These are phyloP conservation scores for Pseudomyrmex cubaensis DNA, from an alignment of 1,140 invertebrate genomes.

Conservation along the genomic window DNA sequence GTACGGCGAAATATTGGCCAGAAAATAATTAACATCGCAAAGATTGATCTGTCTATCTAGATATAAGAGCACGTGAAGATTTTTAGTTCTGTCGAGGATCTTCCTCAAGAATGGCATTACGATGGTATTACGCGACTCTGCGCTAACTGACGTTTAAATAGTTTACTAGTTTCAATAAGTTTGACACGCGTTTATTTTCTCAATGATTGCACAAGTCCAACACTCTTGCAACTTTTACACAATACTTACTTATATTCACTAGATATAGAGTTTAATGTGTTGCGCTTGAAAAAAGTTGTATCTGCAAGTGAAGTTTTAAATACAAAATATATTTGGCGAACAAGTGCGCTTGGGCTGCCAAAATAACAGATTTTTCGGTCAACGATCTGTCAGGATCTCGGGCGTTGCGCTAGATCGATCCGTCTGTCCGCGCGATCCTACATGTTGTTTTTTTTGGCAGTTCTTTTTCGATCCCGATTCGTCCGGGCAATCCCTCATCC, in stretches of 20 bases:
- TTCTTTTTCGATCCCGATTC: slow-evolving; percentile 2
- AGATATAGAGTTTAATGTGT: neutral
- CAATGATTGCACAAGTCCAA: neutral
- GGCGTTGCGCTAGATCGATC: slow-evolving; percentile 28
- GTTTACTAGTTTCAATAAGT: neutral
- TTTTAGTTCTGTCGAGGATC: slow-evolving; percentile 26
- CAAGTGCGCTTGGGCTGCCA: neutral
- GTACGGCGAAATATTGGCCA: neutral
- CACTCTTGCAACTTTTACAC: neutral
- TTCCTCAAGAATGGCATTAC: neutral
- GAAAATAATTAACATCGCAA: slow-evolving; percentile 58
- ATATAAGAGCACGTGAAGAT: neutral
- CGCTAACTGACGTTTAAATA: slow-evolving; percentile 40
- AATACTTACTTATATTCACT: neutral
- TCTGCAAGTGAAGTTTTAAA: neutral
- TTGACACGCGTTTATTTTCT: slow-evolving; percentile 43
- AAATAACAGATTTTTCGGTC: slow-evolving; percentile 36
- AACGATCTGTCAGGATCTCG: slow-evolving; percentile 39
- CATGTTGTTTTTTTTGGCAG: slow-evolving; percentile 18
- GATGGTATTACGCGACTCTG: slow-evolving; percentile 15
- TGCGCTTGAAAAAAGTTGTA: neutral
- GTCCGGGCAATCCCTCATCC: slow-evolving; percentile 25
- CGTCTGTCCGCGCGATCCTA: neutral
- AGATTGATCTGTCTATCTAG: slow-evolving; percentile 34
- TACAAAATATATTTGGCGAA: slow-evolving; percentile 14